Evolutionary conservation across 1,140 invertebrate genomes (phyloP).

Genomic region (Rhopalosiphum maidis): DNA sequence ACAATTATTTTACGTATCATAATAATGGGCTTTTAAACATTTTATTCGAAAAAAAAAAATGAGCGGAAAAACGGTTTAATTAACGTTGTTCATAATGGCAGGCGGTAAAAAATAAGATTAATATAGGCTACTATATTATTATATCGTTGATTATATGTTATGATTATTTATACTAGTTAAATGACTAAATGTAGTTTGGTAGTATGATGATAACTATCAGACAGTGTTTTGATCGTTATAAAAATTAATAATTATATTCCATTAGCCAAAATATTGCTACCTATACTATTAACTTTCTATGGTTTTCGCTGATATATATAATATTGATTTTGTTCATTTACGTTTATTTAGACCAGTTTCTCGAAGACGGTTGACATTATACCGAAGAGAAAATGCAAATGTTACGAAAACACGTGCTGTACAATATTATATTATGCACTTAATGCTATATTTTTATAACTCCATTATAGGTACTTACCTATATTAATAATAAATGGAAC

Average conservation of each 20-base stretch:
- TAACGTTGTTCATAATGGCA: background rate
- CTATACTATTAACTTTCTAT: constrained; percentile 3
- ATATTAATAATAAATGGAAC: background rate
- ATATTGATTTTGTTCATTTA: background rate
- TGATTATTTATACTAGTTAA: background rate
- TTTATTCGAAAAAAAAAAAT: background rate
- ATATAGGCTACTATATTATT: background rate
- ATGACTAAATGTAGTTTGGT: background rate
- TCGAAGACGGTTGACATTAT: background rate
- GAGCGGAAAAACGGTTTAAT: background rate
- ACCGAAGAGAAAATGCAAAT: background rate
- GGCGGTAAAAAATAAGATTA: background rate
- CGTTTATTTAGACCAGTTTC: background rate
- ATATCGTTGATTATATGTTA: background rate
- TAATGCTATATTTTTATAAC: background rate
- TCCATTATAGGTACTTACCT: background rate
- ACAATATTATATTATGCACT: background rate
- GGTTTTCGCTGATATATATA: background rate
- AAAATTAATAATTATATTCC: background rate
- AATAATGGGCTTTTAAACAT: background rate
- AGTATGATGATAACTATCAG: background rate
- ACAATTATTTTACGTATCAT: background rate
- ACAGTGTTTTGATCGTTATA: background rate
- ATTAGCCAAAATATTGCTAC: background rate
- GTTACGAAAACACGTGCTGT: background rate